Evolutionary conservation across 2,113 vertebrate species (phyloP), one percentile per base, ranked within the genome.

Genomic region (Rhinolophus ferrumequinum): DNA sequence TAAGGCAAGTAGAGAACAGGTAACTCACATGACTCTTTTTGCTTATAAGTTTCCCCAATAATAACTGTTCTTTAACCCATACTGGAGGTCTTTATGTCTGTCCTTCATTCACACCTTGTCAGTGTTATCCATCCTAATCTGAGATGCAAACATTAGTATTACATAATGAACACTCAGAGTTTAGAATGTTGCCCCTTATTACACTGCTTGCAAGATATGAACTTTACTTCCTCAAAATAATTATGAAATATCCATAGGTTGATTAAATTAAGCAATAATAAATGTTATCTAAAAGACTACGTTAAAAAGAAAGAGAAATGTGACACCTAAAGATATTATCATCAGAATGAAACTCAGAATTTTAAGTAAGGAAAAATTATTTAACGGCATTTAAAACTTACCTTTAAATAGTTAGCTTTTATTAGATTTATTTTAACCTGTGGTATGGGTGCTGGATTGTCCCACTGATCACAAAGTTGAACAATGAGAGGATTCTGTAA

Each of bases 401-500:
- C 99, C 98, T 98, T 98, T 88, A 99, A 92, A 73, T 22, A 97
- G 92, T 8, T 98, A 77, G 97, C 8, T 97, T 98, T 98, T n/a
- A 97, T 96, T 96, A 99, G 88, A 76, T 8, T 95, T 75, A 99
- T 98, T 97, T 98, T 99, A 60, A 99, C 98, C 41, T 99, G 98
- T 94, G 99, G 98, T 96, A 99, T 99, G n/a, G 97, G 85, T 92
- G 98, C 97, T 18, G 98, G 99, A 98, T 99, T 99, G 94, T 98
- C 99, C 99, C 99, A 99, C n/a, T 98, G 95, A 97, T 99, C 99
- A 97, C 98, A 99, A 47, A 99, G 94, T 60, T 99, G 99, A 88
- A 99, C 28, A 79, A 98, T 13, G 80, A 99, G 98, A 4, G 99
- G 98, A 13, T 87, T 98, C 85, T 98, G 84, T 95, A 99, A 96